Percentiles rank a stretch among this genome's conserved stretches.
phyloP scores from a whole-genome alignment of 1,140 invertebrate genomes.

The Littorina saxatilis region DNA sequence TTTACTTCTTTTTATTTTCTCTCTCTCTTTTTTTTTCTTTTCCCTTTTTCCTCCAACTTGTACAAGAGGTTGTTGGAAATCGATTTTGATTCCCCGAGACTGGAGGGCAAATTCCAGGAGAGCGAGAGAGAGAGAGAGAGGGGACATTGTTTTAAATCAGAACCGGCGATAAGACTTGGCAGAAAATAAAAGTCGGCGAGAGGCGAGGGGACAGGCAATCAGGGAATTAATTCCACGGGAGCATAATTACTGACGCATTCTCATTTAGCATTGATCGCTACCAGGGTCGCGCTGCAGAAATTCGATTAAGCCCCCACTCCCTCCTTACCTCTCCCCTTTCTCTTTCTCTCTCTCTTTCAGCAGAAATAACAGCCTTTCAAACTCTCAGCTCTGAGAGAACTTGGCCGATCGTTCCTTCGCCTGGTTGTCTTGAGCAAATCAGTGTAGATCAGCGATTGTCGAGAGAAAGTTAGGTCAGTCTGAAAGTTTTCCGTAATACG shows the following conservation, averaged over 20 bases:
- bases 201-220: slow-evolving; percentile 3
- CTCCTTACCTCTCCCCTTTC: background rate
- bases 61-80: background rate
- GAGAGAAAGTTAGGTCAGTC: no score
- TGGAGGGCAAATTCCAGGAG: background rate
- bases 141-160: slow-evolving; percentile 34
- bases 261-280: slow-evolving; percentile 32
- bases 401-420: no score
- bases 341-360: background rate
- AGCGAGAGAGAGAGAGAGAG: no score
- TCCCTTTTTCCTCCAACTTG: background rate
- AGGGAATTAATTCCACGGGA: slow-evolving; percentile 25
- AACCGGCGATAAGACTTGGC: background rate
- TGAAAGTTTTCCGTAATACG: no score
- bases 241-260: slow-evolving; percentile 30
- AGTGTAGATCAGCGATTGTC: no score
- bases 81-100: slow-evolving; percentile 6
- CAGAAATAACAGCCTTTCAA: slow-evolving; percentile 29
- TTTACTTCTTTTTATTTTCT: background rate
- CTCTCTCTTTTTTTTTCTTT: background rate
- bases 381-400: no score
- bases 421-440: no score
- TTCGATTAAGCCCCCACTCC: slow-evolving; percentile 26
- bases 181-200: background rate
- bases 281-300: slow-evolving; percentile 12